phyloP scores from a whole-genome alignment of 2,888 invertebrate genomes.

The Oscheius sp. region DNA sequence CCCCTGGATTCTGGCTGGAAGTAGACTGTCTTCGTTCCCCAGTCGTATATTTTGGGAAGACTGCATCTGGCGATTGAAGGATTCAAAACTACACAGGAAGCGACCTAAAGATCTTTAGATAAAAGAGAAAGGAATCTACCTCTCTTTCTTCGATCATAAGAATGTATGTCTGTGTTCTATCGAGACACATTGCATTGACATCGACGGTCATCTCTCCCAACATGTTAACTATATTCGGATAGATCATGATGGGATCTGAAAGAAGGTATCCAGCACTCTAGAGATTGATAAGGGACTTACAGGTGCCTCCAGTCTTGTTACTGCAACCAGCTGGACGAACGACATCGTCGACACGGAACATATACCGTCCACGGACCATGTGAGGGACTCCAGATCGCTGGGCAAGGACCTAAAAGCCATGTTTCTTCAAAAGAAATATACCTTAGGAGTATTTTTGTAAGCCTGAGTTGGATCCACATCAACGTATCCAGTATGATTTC shows the following conservation, averaged over 20 bases:
- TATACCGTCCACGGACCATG: conserved; percentile 80
- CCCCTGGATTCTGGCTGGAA: conserved; percentile 68
- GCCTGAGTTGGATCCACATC: conserved; percentile 67
- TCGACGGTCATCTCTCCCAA: conserved; percentile 91
- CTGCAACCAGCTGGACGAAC: conserved; percentile 88
- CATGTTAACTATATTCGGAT: conserved; percentile 94
- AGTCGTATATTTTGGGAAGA: conserved; percentile 68
- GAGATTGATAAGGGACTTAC: conserved; percentile 40
- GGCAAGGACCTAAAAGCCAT: conserved; percentile 50
- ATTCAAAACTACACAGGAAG: conserved; percentile 66
- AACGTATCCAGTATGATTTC: conserved; percentile 70
- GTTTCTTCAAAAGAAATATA: too few relatives aligned
- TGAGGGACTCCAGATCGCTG: conserved; percentile 69
- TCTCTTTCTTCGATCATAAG: conserved; percentile 69
- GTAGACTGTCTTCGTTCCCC: conserved; percentile 69
- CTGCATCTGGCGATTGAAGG: conserved; percentile 66
- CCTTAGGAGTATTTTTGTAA: conserved; percentile 68
- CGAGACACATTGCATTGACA: conserved; percentile 93
- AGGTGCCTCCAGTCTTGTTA: conserved; percentile 70
- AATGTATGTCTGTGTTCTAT: conserved; percentile 71
- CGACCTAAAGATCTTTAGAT: conserved; percentile 42
- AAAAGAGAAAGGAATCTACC: conserved; percentile 18
- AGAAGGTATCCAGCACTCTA: background rate
- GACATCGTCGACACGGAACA: conserved; percentile 92
- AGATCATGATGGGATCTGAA: conserved; percentile 69